Evolutionary conservation across 2,797 vertebrate species (phyloP), one percentile per base, ranked within the genome.

Genomic region (Diceros bicornis): DNA sequence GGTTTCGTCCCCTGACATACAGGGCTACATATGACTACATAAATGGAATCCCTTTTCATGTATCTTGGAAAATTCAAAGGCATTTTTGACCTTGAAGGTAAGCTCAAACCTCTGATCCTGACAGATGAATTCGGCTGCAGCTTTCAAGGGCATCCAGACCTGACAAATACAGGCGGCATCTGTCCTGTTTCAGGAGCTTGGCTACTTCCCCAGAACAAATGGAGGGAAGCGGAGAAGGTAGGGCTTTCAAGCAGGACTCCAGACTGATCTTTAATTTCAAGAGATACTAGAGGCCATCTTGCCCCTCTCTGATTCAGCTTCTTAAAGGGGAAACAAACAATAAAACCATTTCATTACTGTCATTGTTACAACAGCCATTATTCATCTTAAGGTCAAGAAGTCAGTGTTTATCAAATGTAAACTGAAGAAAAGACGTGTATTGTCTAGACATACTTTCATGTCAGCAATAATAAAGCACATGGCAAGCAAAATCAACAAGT

Each of bases 81-180:
- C 44, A 21, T 25, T 68, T 96, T 77, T 93, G 34, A 96, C 92
- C 68, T 90, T 83, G 69, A 71, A 92, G 66, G 11, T 71, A 68
- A 96, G 20, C 23, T 88, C 88, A 87, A 81, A 55, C 23, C n/a
- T 81, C 75, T 77, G 87, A 91, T 72, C 41, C 89, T 92, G 47
- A 83, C 47, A 77, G 57, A 59, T 59, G 81, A 81, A 14, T 68
- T 61, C 59, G 77, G 61, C 9, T 68, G 29, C n/a, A 41, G 29
- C 41, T 34, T 94, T 91, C 93, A 96, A 64, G 77, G 77, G 37
- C 61, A 82, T 34, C 25, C 44, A 90, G 79, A 82, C 20, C 47
- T 86, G 25, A 94, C 59, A 79, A 61, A 66, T 77, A 20, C 61
- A 47, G 32, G 47, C n/a, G 23, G n/a, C 71, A 37, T 72, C 85